Evolutionary conservation across 2,797 vertebrate genomes (phyloP).

Genomic region (Chromis chromis): DNA sequence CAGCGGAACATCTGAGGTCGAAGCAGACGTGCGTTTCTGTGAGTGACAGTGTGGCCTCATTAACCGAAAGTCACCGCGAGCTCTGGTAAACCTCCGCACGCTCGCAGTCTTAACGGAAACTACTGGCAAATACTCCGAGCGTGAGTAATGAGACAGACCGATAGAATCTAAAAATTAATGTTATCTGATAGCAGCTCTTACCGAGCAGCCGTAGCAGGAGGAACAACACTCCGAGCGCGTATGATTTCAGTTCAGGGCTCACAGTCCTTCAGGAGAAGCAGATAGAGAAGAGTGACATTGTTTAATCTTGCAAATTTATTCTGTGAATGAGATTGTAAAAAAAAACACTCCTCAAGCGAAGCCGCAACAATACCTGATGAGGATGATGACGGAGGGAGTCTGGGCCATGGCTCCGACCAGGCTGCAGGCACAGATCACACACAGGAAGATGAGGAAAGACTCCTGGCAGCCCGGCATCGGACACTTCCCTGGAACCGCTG

Average conservation of each 20-base stretch:
- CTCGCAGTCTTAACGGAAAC: neutral
- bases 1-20: neutral
- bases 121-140: neutral
- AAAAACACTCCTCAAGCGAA: neutral
- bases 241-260: constrained; percentile 97
- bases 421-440: constrained; percentile 97
- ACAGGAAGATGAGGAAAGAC: constrained; percentile 96
- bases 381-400: constrained; percentile 97
- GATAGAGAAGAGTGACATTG: neutral
- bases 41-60: neutral
- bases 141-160: neutral
- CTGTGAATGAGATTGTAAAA: too few relatives aligned
- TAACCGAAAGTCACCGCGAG: neutral
- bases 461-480: constrained; percentile 93
- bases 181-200: constrained; percentile 76
- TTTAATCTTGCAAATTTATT: too few relatives aligned
- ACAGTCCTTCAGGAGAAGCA: constrained; percentile 87
- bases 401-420: constrained; percentile 99
- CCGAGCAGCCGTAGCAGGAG: constrained; percentile 94
- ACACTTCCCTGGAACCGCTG: constrained; percentile 92
- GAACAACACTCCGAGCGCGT: constrained; percentile 96
- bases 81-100: neutral
- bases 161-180: neutral
- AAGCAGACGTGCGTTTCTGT: neutral
- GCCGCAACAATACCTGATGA: constrained; percentile 89